Evolutionary conservation across 1,140 invertebrate species (phyloP), one percentile per base, ranked within the genome.

Genomic region (Drosophila equinoxialis): DNA sequence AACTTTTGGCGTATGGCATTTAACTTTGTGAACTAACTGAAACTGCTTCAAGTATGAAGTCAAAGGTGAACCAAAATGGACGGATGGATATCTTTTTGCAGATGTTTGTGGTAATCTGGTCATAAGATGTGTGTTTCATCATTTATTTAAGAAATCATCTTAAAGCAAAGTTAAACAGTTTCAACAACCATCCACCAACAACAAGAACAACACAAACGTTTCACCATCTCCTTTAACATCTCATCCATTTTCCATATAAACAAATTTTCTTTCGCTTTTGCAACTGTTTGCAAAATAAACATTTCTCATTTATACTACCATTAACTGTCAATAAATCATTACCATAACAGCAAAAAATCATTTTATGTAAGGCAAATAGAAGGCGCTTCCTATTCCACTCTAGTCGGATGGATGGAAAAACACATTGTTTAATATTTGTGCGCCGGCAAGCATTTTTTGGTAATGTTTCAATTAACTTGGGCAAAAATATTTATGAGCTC

Each of bases 321-420:
- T 68, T 65, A 64, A 62, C 48, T 66, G 73, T 39, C 63, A 71
- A 86, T 81, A 86, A 86, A 98, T 94, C 95, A 81, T 82, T 79
- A 73, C 33, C 54, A 37, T 17, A 59, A 59, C 35, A 14, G 35
- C 35, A 51, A 71, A 62, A 68, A 81, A 85, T 74, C 70, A 58
- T 65, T 74, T 79, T 62, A 58, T 71, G 67, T 62, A 51, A 84
- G 64, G 66, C 67, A 80, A 79, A 48, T 62, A 58, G 79, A 55
- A 23, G 6, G 6, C 55, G 42, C 26, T 57, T 20, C 45, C 70
- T 11, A 11, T 11, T 23, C 45, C 8, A 3, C 17, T 11, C 45
- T 51, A 51, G 45, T 51, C 20, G 17, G 17, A 51, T 51, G 45
- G 17, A 10, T 51, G 45, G 45, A 63, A 77, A 48, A 69, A 80